These are phyloP conservation scores for Gallinago undulata DNA, from an alignment of 2,113 vertebrate genomes.

Conservation along the genomic window DNA sequence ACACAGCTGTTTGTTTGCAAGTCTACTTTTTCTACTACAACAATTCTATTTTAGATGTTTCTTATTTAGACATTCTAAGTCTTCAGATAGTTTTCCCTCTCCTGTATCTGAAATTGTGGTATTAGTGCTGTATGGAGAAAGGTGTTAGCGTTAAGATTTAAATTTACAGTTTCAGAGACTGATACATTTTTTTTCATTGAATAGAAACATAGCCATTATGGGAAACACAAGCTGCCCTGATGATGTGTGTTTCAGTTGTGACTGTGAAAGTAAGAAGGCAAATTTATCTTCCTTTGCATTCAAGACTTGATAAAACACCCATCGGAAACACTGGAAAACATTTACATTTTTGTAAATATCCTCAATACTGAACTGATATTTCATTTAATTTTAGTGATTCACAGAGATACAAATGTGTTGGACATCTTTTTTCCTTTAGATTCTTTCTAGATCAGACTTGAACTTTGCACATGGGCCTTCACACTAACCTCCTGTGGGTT, in stretches of 20 bases:
- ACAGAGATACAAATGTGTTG: background rate
- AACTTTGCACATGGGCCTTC: background rate
- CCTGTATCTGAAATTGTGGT: background rate
- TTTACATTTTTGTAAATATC: background rate
- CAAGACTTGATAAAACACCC: background rate
- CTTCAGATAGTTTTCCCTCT: background rate
- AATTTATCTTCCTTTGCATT: background rate
- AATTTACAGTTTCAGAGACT: background rate
- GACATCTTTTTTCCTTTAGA: background rate
- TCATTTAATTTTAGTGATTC: background rate
- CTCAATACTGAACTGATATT: background rate
- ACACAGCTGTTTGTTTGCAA: background rate
- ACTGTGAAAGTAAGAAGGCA: background rate
- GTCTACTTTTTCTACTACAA: background rate
- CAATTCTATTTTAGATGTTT: background rate
- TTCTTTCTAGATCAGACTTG: background rate
- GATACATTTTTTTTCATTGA: background rate
- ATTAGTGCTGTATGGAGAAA: background rate
- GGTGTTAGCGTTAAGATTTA: background rate
- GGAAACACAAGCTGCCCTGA: background rate
- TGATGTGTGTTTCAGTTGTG: background rate
- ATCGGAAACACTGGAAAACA: background rate
- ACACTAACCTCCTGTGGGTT: fast-evolving
- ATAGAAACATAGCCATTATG: background rate
- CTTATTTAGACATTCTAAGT: background rate